phyloP scores from a whole-genome alignment of 2,113 vertebrate genomes.

The Poecile atricapillus region DNA sequence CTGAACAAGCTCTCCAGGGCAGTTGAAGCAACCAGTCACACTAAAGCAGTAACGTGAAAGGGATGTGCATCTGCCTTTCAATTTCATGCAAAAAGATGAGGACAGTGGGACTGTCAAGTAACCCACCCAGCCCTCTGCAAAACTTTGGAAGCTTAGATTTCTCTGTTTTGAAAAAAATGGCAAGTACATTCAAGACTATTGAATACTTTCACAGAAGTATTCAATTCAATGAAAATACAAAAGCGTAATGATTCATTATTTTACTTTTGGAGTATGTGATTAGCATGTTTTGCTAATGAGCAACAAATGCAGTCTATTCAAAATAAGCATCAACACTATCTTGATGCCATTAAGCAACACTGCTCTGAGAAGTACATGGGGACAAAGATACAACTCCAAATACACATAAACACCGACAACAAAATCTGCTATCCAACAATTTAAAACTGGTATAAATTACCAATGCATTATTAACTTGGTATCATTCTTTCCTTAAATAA shows the following conservation, averaged over 20 bases:
- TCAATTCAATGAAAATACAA: not conserved
- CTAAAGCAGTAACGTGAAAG: not conserved
- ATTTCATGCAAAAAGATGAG: not conserved
- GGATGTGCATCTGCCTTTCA: not conserved
- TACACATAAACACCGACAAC: not conserved
- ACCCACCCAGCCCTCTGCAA: not conserved
- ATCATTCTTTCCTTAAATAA: not conserved
- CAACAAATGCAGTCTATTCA: not conserved
- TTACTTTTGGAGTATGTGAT: not conserved
- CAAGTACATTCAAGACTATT: not conserved
- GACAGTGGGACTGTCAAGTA: not conserved
- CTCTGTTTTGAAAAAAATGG: not conserved
- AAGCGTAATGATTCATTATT: not conserved
- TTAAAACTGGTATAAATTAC: not conserved
- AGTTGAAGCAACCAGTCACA: not conserved
- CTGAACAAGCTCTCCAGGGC: rapidly evolving
- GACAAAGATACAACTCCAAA: not conserved
- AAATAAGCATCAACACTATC: not conserved
- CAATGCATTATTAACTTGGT: not conserved
- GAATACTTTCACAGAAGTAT: not conserved
- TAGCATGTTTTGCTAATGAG: not conserved
- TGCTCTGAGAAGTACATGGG: not conserved
- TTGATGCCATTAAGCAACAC: not conserved
- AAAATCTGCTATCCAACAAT: not conserved
- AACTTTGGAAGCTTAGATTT: not conserved